phyloP scores from a whole-genome alignment of 37 sponge, comb jelly and placozoan species.

The Lycopodina hypogea region DNA sequence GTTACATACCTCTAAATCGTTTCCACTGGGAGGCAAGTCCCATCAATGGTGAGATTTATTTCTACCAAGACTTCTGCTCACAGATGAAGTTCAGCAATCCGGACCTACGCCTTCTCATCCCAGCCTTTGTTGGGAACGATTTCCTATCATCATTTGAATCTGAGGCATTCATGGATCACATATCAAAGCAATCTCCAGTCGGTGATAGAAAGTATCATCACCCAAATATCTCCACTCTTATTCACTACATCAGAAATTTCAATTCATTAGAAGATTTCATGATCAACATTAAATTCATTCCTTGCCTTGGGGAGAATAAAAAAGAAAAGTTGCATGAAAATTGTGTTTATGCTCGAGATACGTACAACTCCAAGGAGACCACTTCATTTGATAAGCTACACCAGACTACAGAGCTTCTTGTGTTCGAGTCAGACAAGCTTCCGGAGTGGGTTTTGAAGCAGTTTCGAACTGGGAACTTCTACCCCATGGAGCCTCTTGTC shows the following conservation, averaged over 20 bases:
- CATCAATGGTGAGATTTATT: slow-evolving; percentile 48
- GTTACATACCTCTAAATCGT: slow-evolving; percentile 59
- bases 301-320: neutral
- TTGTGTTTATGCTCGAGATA: neutral
- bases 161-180: neutral
- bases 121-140: slow-evolving; percentile 69
- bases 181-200: neutral
- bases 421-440: neutral
- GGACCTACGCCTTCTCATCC: slow-evolving; percentile 40
- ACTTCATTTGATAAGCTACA: neutral
- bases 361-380: slow-evolving; percentile 1
- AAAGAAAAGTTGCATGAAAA: neutral
- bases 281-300: neutral
- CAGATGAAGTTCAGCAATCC: slow-evolving; percentile 16
- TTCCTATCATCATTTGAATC: slow-evolving; percentile 24
- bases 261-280: neutral
- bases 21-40: slow-evolving; percentile 44
- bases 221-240: neutral
- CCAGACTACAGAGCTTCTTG: neutral
- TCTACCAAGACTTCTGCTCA: slow-evolving; percentile 7
- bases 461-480: slow-evolving; percentile 25
- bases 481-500: slow-evolving; percentile 17
- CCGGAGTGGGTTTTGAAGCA: slow-evolving; percentile 32
- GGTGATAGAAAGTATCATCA: neutral
- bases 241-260: neutral